A percentile compares a stretch with the other conserved stretches of the same genome.
phyloP scores from a whole-genome alignment of 92 coral and sea anemone species.

The Siderastrea radians region DNA sequence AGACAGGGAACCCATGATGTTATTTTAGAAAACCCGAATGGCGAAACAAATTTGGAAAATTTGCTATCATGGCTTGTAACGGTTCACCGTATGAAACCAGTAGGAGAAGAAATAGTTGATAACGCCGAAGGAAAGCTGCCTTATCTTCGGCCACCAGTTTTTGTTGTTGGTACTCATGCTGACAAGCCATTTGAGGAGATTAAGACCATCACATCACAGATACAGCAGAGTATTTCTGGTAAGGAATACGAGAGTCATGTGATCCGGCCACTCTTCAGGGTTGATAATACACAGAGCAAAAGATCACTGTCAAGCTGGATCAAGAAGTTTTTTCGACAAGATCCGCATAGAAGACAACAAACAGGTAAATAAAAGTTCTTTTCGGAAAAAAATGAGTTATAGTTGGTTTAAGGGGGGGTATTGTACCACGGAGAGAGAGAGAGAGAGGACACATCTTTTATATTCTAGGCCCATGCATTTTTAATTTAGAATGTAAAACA shows the following conservation, averaged over 20 bases:
- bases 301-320: background rate
- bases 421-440: background rate
- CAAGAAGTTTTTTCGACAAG: background rate
- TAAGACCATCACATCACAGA: background rate
- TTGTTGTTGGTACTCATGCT: no score
- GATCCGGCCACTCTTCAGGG: conserved; percentile 15
- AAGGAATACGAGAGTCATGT: conserved; percentile 32
- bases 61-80: conserved; percentile 43
- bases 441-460: background rate
- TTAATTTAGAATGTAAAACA: no score
- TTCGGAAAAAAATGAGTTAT: background rate
- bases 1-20: conserved; percentile 28
- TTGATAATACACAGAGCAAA: background rate
- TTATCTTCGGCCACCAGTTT: background rate
- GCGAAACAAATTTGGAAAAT: no score
- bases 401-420: no score
- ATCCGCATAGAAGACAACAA: background rate
- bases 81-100: conserved; percentile 15
- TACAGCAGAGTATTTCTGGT: conserved; percentile 12
- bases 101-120: background rate
- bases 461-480: no score
- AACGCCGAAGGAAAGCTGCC: background rate
- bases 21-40: no score
- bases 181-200: background rate
- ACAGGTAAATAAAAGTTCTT: background rate